A percentile compares a stretch with the other conserved stretches of the same genome.
These are phyloP conservation scores for Drosophila kanekoi DNA, from an alignment of 2,888 invertebrate genomes.

Conservation along the genomic window DNA sequence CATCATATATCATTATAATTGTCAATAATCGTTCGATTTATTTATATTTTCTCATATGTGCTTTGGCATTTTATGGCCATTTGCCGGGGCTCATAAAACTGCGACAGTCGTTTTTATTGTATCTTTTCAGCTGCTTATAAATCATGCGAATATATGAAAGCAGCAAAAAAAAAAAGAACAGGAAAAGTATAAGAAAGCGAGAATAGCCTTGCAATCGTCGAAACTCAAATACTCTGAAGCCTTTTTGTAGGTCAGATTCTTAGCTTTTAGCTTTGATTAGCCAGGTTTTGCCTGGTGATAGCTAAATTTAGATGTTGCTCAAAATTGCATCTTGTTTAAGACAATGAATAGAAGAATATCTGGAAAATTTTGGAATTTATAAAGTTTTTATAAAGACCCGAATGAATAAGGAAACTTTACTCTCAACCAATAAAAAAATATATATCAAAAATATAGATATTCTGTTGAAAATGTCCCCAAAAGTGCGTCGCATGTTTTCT, in stretches of 20 bases:
- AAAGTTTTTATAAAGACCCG: too few relatives aligned
- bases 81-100: slow-evolving; percentile 73
- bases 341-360: too few relatives aligned
- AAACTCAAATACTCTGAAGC: slow-evolving; percentile 13
- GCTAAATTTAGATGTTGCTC: too few relatives aligned
- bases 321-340: too few relatives aligned
- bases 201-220: background rate
- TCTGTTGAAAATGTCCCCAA: background rate
- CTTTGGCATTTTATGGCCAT: slow-evolving; percentile 75
- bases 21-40: slow-evolving; percentile 82
- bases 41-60: slow-evolving; percentile 80
- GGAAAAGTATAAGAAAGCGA: background rate
- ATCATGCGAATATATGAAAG: slow-evolving; percentile 72
- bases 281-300: too few relatives aligned
- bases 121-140: slow-evolving; percentile 60
- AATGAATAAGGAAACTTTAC: too few relatives aligned
- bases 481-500: background rate
- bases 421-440: background rate
- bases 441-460: background rate
- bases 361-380: too few relatives aligned
- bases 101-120: slow-evolving; percentile 79
- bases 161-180: slow-evolving; percentile 18
- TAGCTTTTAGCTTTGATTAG: too few relatives aligned
- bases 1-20: slow-evolving; percentile 80
- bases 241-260: background rate